Base-by-base conservation (phyloP, 2,797 vertebrate genomes). In the Huso huso region DNA sequence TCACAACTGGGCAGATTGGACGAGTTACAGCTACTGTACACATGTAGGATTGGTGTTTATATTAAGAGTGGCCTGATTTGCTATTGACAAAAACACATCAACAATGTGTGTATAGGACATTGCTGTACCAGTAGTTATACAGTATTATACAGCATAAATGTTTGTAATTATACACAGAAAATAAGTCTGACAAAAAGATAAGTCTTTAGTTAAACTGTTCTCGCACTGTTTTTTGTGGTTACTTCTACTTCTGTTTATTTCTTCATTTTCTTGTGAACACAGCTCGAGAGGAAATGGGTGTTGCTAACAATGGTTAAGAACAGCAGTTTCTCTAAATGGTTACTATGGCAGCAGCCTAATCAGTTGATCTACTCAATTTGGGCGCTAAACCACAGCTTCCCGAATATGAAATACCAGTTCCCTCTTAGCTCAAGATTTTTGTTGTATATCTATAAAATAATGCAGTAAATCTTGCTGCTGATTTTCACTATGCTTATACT, bases 361-460 rank as follows among this genome's bases (percentile, higher is more conserved):
- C 79, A 76, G 68, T 74, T 76, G 80, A 79, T 79, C 82, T 76
- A 69, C 76, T 76, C 77, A 82, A 84, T 89, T 90, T 88, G 64
- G 73, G 81, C 74, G 76, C 77, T 76, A 86, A 90, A 92, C 92
- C 90, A 74, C 90, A 82, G 80, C 83, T 94, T 94, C 93, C 93
- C 90, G 81, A 83, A 69, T 50, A 49, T 49, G 59, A 6, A 62
- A 8, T 51, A 55, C 48, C 23, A 51, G 58, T 52, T 49, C 15
- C 62, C 10, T 51, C 63, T 70, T 63, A 53, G 37, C 37, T 4
- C 37, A 37, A 37, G 37, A 37, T 37, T 65, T 70, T 62, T 53
- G 7, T 13, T 58, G 37, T 37, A 37, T 37, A 37, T 37, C 37
- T 37, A 37, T 37, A 37, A 37, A 37, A 37, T 5, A 37, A 37